Base-by-base conservation (phyloP, 2,113 vertebrate genomes). In the Callocephalon fimbriatum region DNA sequence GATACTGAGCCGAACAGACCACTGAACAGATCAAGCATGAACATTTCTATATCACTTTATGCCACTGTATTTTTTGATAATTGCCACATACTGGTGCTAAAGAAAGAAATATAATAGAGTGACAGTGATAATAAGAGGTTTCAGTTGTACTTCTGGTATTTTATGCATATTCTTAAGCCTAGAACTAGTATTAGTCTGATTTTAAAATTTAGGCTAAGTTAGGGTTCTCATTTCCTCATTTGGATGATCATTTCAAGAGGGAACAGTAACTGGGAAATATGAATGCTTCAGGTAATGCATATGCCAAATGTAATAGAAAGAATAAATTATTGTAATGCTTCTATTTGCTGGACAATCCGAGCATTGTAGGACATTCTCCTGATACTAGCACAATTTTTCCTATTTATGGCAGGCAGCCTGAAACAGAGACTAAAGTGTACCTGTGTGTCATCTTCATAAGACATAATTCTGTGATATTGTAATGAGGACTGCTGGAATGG, bases 391-490 rank as follows among this genome's bases (percentile, higher is more conserved):
- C 10, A 75, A 51, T 84, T 78, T 94, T 63, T 93, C 38, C 19
- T 76, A 54, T 84, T 95, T 97, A 91, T 77, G 80, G 59, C 68
- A 84, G 40, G 68, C 38, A 85, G 90, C 44, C 53, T 92, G 93
- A 90, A 80, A 97, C 70, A 83, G n/a, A 92, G 79, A 90, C 75
- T 81, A 58, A 50, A 95, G 48, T 85, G 35, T 56, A 95, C 74
- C 47, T 95, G 44, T 65, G 81, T 74, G 71, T 77, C 91, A 96
- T 79, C 51, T 92, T 90, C 47, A 66, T 56, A 47, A 86, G 32
- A 56, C 44, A 90, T 86, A 47, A 96, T 97, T 98, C 96, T 97
- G 79, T 95, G 62, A 48, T 86, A 74, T 70, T 91, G 71, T 63
- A 95, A 86, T 79, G 44, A 83, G 32, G 92, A 81, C 25, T 94